A percentile compares a stretch with the other conserved stretches of the same genome.
phyloP scores from a whole-genome alignment of 2,888 invertebrate species.

The Eucera pruinosa region DNA sequence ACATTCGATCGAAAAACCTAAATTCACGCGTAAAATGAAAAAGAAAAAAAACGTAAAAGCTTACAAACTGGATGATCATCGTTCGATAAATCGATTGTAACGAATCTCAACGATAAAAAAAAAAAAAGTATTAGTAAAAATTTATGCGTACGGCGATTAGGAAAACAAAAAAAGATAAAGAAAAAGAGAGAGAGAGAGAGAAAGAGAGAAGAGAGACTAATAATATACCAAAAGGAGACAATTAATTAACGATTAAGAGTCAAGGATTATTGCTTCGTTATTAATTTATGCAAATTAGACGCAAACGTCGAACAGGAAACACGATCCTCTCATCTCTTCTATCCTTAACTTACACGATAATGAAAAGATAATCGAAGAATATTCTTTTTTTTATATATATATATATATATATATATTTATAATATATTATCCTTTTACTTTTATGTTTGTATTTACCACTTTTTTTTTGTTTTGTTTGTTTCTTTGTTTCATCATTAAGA shows the following conservation, averaged over 20 bases:
- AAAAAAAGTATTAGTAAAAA: no score
- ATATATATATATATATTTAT: no score
- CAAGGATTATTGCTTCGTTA: conserved; percentile 40
- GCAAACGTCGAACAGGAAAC: conserved; percentile 18
- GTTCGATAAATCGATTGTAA: conserved; percentile 1
- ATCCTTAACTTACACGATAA: conserved; percentile 43
- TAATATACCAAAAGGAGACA: no score
- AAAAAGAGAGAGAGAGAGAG: not conserved
- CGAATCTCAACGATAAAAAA: conserved; percentile 18
- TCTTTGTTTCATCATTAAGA: conserved; percentile 46
- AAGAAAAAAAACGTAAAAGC: conserved; percentile 5
- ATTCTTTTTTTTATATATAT: conserved; percentile 31
- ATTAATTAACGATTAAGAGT: conserved; percentile 21
- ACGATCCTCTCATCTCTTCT: not conserved
- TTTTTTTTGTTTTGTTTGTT: not conserved
- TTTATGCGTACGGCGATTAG: not conserved
- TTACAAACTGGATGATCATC: no score
- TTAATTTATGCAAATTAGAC: conserved; percentile 4
- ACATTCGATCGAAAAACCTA: conserved; percentile 20
- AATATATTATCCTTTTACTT: conserved; percentile 1
- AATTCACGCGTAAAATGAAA: conserved; percentile 33
- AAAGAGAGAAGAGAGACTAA: no score
- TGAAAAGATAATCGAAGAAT: conserved; percentile 48
- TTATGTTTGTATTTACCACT: not conserved
- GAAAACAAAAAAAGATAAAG: not conserved